phyloP scores from a whole-genome alignment of 2,113 vertebrate genomes.

The Cyphomyrus plagiostoma region DNA sequence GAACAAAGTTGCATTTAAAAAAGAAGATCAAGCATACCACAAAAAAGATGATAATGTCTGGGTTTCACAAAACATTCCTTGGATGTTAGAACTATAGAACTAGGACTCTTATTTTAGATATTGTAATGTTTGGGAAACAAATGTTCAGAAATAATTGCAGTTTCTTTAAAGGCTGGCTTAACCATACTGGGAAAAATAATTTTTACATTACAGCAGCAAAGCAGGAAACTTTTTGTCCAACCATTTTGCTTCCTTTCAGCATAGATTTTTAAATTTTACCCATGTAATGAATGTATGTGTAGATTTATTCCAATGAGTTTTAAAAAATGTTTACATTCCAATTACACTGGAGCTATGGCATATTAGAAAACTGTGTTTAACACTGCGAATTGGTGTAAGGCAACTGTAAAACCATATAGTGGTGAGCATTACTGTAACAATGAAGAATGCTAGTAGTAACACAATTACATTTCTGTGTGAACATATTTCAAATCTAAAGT shows the following conservation, averaged over 20 bases:
- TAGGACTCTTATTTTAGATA: background rate
- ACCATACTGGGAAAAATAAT: background rate
- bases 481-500: background rate
- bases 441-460: background rate
- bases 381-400: background rate
- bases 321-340: constrained; percentile 15
- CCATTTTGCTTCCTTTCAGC: background rate
- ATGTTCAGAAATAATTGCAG: background rate
- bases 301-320: background rate
- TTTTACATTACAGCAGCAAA: background rate
- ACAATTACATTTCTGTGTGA: background rate
- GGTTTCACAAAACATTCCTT: background rate
- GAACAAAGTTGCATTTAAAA: background rate
- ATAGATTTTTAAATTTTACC: background rate
- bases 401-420: background rate
- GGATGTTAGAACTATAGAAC: background rate
- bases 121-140: background rate
- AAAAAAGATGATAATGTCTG: background rate
- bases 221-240: background rate
- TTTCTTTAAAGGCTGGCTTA: background rate
- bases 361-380: background rate
- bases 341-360: constrained; percentile 1
- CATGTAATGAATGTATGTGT: background rate
- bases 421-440: background rate
- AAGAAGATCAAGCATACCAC: background rate